These are phyloP conservation scores for Euzetes globulus DNA, from an alignment of 2,888 invertebrate species.

Conservation along the genomic window DNA sequence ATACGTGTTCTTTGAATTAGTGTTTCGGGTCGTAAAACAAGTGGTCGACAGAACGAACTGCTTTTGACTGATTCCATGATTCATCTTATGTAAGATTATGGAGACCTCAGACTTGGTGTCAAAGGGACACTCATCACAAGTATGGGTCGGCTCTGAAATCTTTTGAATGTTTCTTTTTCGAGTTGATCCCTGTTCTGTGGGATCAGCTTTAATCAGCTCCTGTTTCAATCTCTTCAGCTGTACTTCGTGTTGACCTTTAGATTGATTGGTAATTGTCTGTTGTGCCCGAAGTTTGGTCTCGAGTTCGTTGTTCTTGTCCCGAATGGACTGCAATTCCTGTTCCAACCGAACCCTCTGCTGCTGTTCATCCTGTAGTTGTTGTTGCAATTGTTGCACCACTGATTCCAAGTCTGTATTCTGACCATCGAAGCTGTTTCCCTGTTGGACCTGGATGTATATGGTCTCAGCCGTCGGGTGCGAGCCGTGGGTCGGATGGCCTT, in stretches of 20 bases:
- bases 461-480: not conserved
- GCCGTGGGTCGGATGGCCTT: constrained; percentile 2
- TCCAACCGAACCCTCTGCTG: constrained; percentile 1
- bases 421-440: not conserved
- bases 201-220: not conserved
- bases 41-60: constrained; percentile 29
- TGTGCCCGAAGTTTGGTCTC: not conserved
- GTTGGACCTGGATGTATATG: constrained; percentile 9
- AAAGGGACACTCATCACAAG: constrained; percentile 31
- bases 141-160: constrained; percentile 17
- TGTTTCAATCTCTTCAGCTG: not conserved
- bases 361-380: constrained; percentile 8
- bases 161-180: not conserved
- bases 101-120: constrained; percentile 33
- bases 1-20: constrained; percentile 28
- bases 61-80: constrained; percentile 27
- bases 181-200: not conserved
- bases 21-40: constrained; percentile 26
- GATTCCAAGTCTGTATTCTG: not conserved
- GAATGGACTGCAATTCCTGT: not conserved
- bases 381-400: constrained; percentile 9
- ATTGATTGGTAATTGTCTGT: not conserved
- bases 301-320: constrained; percentile 2
- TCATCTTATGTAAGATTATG: constrained; percentile 33
- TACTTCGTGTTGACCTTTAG: not conserved